Conservation (phyloP, 2,888 invertebrate genomes). For the Sinopyrophorus schimmeli region DNA sequence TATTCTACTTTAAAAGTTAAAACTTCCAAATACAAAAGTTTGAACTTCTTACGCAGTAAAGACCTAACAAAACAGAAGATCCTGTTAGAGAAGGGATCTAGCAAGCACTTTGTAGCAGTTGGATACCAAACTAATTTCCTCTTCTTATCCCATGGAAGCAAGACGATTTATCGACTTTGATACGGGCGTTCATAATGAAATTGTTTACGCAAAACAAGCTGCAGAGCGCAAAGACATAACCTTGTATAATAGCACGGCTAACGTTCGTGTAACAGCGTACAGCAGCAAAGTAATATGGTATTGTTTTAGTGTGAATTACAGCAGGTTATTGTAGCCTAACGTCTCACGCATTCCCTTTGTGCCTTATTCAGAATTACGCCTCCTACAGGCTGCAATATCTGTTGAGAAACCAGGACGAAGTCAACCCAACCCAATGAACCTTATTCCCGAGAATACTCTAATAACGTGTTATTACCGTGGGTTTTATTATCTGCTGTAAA, state of each 20-base stretch:
- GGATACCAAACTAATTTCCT: constrained; percentile 23
- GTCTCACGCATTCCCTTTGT: constrained; percentile 40
- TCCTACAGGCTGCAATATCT: constrained; percentile 35
- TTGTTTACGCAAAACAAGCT: constrained; percentile 28
- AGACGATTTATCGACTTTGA: constrained; percentile 25
- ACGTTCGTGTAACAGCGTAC: constrained; percentile 17
- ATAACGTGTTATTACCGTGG: constrained; percentile 16
- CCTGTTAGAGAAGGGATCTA: constrained; percentile 8
- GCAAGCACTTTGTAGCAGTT: constrained; percentile 16
- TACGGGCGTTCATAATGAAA: constrained; percentile 25
- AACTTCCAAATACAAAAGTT: too few species aligned
- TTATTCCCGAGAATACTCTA: constrained; percentile 15
- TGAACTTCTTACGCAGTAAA: too few species aligned
- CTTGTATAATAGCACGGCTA: constrained; percentile 23
- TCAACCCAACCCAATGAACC: constrained; percentile 12
- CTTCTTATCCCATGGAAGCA: constrained; percentile 10
- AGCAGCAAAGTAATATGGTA: constrained; percentile 33
- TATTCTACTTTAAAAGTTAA: too few species aligned
- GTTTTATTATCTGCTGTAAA: constrained; percentile 16
- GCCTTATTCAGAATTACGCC: constrained; percentile 37
- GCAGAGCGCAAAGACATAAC: constrained; percentile 23
- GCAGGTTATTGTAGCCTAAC: constrained; percentile 43
- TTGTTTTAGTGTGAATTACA: constrained; percentile 43
- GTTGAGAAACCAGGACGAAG: constrained; percentile 33
- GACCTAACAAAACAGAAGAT: too few species aligned